Conservation (phyloP, 2,113 vertebrate species). For the Chaetura pelagica region DNA sequence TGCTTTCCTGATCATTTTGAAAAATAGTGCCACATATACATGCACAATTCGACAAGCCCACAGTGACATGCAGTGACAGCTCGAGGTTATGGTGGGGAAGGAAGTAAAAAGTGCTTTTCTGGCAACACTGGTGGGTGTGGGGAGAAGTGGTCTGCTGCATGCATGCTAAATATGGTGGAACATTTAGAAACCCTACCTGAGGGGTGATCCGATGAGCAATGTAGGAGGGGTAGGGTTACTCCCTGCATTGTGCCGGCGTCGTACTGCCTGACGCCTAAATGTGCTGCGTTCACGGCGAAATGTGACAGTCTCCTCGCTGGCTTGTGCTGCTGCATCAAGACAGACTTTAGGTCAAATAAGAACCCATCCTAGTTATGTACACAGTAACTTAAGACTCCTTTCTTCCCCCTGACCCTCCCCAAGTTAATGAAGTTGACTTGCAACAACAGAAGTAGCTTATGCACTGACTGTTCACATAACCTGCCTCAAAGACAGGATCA, state of each 20-base stretch:
- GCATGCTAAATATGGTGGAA: conserved; percentile 80
- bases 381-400: conserved; percentile 74
- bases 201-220: conserved; percentile 97
- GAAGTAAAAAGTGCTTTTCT: conserved; percentile 57
- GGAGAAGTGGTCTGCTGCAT: conserved; percentile 67
- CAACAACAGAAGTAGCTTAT: conserved; percentile 18
- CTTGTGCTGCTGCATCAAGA: conserved; percentile 90
- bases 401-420: conserved; percentile 65
- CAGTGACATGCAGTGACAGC: conserved; percentile 80
- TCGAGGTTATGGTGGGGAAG: conserved; percentile 49
- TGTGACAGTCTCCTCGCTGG: conserved; percentile 93
- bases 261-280: conserved; percentile 98
- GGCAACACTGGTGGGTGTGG: conserved; percentile 48
- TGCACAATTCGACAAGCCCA: conserved; percentile 77
- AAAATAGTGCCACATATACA: conserved; percentile 69
- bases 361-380: conserved; percentile 74
- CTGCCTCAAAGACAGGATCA: neutral
- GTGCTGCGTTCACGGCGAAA: conserved; percentile 98
- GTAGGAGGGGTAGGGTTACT: conserved; percentile 97
- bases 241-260: conserved; percentile 98
- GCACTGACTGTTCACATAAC: neutral
- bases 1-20: conserved; percentile 42
- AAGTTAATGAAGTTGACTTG: conserved; percentile 11
- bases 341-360: conserved; percentile 83
- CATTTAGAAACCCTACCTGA: conserved; percentile 90